Percentiles rank a stretch among this genome's conserved stretches.
Evolutionary conservation across 1,140 invertebrate species (phyloP).

Genomic region (Drosophila fuyamai): DNA sequence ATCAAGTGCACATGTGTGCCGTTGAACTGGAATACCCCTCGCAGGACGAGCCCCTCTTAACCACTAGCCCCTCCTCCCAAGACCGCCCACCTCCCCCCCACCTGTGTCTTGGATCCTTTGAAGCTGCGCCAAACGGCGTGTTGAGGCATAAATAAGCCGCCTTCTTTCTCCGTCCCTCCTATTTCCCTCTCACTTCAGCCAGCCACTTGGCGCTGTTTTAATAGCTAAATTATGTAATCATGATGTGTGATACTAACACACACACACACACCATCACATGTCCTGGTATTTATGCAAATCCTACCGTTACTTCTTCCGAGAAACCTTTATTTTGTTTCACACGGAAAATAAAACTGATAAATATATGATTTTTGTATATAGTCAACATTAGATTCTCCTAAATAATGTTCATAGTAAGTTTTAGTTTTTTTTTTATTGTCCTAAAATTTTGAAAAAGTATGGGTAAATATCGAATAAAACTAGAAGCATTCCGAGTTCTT

Average conservation of each 20-base stretch:
- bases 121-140: constrained; percentile 75
- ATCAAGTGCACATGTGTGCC: constrained; percentile 80
- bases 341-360: constrained; percentile 5
- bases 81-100: neutral
- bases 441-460: too few species aligned
- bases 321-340: constrained; percentile 72
- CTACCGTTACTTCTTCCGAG: constrained; percentile 66
- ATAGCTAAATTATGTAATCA: constrained; percentile 84
- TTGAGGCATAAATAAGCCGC: constrained; percentile 79
- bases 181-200: constrained; percentile 6
- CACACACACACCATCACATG: constrained; percentile 48
- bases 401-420: too few species aligned
- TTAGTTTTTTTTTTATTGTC: too few species aligned
- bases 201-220: constrained; percentile 68
- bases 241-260: constrained; percentile 77
- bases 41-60: neutral
- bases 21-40: constrained; percentile 67
- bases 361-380: too few species aligned
- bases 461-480: too few species aligned
- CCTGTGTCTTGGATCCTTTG: constrained; percentile 58
- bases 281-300: constrained; percentile 81
- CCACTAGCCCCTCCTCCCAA: constrained; percentile 1
- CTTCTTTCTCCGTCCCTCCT: constrained; percentile 12
- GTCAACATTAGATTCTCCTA: too few species aligned
- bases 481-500: too few species aligned